These are phyloP conservation scores for Amblyjoppa fuscipennis DNA, from an alignment of 2,888 invertebrate genomes.

Conservation along the genomic window DNA sequence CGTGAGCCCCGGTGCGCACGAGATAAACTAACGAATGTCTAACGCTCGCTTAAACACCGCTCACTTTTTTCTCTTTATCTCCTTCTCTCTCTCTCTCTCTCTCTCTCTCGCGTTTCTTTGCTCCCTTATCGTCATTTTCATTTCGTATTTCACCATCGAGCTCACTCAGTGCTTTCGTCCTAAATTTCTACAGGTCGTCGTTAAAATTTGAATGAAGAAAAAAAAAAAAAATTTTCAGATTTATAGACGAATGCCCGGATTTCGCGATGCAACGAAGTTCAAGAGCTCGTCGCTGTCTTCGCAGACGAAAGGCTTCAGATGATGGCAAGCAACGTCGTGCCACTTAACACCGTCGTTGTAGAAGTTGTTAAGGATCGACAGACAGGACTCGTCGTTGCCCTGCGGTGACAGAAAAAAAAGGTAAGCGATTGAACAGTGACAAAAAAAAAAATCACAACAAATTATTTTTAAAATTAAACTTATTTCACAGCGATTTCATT, in stretches of 20 bases:
- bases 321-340: constrained; percentile 96
- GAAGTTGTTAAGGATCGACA: constrained; percentile 96
- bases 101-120: constrained; percentile 18
- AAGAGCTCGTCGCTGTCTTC: constrained; percentile 96
- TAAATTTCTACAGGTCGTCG: constrained; percentile 13
- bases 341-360: constrained; percentile 96
- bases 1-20: constrained; percentile 27
- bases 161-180: constrained; percentile 20
- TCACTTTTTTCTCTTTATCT: constrained; percentile 11
- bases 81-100: not conserved
- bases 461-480: not conserved
- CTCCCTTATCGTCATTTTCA: constrained; percentile 38
- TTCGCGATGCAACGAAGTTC: constrained; percentile 95
- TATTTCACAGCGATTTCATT: too few species aligned
- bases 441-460: not conserved
- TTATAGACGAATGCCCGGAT: constrained; percentile 93
- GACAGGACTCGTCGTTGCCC: constrained; percentile 96
- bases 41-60: constrained; percentile 12
- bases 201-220: not conserved
- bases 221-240: constrained; percentile 54
- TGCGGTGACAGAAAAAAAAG: constrained; percentile 80
- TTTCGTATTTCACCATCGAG: constrained; percentile 1
- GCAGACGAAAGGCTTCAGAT: constrained; percentile 95
- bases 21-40: constrained; percentile 26
- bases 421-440: not conserved